phyloP scores from a whole-genome alignment of 2,888 invertebrate species.

The Neoaliturus tenellus region DNA sequence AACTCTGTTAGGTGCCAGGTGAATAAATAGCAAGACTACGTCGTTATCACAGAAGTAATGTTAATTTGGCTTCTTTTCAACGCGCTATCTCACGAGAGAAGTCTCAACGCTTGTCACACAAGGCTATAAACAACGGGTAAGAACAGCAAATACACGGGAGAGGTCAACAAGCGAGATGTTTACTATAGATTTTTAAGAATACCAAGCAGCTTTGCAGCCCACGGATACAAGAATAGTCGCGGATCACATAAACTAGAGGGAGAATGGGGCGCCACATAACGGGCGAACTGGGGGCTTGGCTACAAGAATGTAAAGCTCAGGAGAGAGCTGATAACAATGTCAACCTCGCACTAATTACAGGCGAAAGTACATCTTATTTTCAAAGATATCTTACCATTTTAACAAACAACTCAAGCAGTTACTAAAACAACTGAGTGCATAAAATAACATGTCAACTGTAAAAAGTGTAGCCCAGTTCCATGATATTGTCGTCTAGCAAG shows the following conservation, averaged over 20 bases:
- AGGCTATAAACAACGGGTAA: background rate
- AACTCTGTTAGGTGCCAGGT: no score
- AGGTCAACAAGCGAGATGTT: background rate
- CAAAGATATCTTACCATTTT: no score
- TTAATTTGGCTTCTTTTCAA: background rate
- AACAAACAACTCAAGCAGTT: no score
- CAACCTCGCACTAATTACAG: no score
- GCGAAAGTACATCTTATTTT: no score
- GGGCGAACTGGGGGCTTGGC: background rate
- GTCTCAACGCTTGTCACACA: background rate
- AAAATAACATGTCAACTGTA: no score
- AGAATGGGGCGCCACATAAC: background rate
- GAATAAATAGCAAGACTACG: background rate
- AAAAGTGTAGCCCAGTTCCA: no score
- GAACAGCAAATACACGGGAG: background rate
- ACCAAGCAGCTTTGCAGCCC: background rate
- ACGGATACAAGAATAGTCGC: conserved; percentile 26
- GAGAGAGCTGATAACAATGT: no score
- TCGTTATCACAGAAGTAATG: background rate
- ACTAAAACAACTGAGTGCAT: no score
- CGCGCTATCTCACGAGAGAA: background rate
- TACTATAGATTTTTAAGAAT: conserved; percentile 20
- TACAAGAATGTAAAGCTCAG: no score
- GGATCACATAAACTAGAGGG: background rate
- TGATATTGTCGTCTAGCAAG: no score